Evolutionary conservation across 2,797 vertebrate genomes (phyloP), one percentile per base, ranked within the genome.

Genomic region (Pseudomugil tenellus): DNA sequence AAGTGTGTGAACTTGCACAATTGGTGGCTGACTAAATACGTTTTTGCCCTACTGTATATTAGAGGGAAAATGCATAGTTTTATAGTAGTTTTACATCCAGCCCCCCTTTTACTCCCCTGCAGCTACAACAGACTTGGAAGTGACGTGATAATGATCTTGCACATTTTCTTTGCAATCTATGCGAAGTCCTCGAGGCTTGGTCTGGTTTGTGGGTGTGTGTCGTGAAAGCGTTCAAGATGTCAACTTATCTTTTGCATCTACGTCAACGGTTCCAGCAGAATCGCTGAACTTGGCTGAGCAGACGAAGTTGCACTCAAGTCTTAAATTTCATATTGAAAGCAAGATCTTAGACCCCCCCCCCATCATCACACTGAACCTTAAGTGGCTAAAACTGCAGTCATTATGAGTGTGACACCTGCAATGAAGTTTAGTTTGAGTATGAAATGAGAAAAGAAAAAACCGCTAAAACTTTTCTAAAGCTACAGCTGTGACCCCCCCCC

Each of bases 101-200:
- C n/a, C n/a, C 31, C 25, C 26, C 9, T n/a, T 46, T 26, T 8
- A 12, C 12, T 14, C 23, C 48, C 53, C 32, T 46, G 46, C 49
- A 8, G 57, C 12, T 56, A 67, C 69, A 67, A 78, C 81, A 81
- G 70, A 69, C 56, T 70, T 37, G 26, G 26, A 49, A 66, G 79
- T 63, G 81, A 83, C 0, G 77, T 35, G 81, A 80, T 86, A 89
- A 89, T 49, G 72, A 89, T 85, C 79, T 90, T 80, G 67, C 88
- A 86, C 76, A 14, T 0, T 53, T 32, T 74, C 43, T 71, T 68
- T 76, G 76, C 29, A 68, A 75, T 68, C 53, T 57, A 67, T 78
- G 79, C n/a, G 29, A 80, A 39, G 53, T 55, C 48, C 25, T 77
- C 58, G 73, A 80, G 84, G 76, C 84, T 55, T 54, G 57, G 37